Conservation (phyloP, 2,888 invertebrate species). For the Eupeodes latifasciatus region DNA sequence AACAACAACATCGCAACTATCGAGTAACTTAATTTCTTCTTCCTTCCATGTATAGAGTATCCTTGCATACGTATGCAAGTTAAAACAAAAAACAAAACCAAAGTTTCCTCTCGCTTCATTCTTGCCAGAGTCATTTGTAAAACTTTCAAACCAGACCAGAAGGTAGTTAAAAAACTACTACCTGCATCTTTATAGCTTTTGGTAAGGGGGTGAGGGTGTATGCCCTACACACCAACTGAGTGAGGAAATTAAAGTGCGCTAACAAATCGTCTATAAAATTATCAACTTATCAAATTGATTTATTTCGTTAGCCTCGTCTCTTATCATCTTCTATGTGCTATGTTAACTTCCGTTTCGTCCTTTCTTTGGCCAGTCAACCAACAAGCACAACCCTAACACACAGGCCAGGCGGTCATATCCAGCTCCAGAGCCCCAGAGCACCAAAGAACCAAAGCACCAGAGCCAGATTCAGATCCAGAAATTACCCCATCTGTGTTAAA, state of each 20-base stretch:
- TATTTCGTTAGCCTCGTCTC: conserved; percentile 19
- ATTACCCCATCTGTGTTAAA: conserved; percentile 21
- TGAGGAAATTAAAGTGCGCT: conserved; percentile 60
- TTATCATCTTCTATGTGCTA: not conserved
- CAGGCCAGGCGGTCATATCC: too few species aligned
- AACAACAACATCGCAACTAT: not conserved
- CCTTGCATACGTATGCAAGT: too few species aligned
- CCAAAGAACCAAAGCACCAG: too few species aligned
- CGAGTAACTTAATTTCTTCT: not conserved
- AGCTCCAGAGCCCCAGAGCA: too few species aligned
- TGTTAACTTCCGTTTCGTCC: conserved; percentile 3
- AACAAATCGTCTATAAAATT: conserved; percentile 69
- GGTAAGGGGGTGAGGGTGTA: too few species aligned
- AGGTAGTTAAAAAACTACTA: conserved; percentile 30
- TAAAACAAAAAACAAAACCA: too few species aligned
- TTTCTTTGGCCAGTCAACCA: not conserved
- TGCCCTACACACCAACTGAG: not conserved
- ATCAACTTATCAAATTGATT: conserved; percentile 67
- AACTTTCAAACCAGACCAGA: conserved; percentile 10
- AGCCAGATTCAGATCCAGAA: too few species aligned
- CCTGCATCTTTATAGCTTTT: conserved; percentile 4
- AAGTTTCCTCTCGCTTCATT: not conserved
- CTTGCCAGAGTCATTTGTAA: conserved; percentile 11
- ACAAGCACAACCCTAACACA: too few species aligned
- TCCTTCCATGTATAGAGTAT: not conserved